A percentile compares a stretch with the other conserved stretches of the same genome.
These are phyloP conservation scores for Ctenoplectra terminalis DNA, from an alignment of 1,140 invertebrate species.

Conservation along the genomic window DNA sequence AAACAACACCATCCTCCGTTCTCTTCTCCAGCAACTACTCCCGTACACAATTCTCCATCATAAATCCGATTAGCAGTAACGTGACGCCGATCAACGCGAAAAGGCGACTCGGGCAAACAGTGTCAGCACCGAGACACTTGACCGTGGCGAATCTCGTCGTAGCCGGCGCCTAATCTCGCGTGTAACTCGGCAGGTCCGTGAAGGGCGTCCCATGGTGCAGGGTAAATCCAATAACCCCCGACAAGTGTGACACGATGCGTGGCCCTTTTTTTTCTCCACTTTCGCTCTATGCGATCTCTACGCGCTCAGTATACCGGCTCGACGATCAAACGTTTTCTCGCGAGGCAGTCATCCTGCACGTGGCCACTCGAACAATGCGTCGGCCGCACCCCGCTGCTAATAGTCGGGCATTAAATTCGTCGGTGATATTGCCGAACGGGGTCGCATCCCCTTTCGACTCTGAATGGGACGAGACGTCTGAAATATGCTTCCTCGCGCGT, in stretches of 20 bases:
- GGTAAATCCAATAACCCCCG: constrained; percentile 80
- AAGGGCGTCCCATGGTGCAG: constrained; percentile 57
- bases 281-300: background rate
- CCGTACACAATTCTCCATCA: too few relatives aligned
- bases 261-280: constrained; percentile 46
- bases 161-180: constrained; percentile 76
- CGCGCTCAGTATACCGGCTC: background rate
- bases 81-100: background rate
- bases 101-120: constrained; percentile 23
- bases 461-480: constrained; percentile 73
- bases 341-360: constrained; percentile 74
- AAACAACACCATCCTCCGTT: too few relatives aligned
- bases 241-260: constrained; percentile 76
- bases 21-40: too few relatives aligned
- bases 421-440: constrained; percentile 78
- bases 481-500: constrained; percentile 73
- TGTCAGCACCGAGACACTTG: constrained; percentile 71
- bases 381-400: constrained; percentile 75
- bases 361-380: constrained; percentile 80
- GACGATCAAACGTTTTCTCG: constrained; percentile 63
- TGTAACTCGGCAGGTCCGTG: constrained; percentile 79
- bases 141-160: constrained; percentile 75
- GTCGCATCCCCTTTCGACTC: constrained; percentile 41
- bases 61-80: constrained; percentile 2
- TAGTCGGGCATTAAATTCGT: constrained; percentile 82